Evolutionary conservation across 2,888 invertebrate species (phyloP).

Genomic region (Eretmocerus hayati): DNA sequence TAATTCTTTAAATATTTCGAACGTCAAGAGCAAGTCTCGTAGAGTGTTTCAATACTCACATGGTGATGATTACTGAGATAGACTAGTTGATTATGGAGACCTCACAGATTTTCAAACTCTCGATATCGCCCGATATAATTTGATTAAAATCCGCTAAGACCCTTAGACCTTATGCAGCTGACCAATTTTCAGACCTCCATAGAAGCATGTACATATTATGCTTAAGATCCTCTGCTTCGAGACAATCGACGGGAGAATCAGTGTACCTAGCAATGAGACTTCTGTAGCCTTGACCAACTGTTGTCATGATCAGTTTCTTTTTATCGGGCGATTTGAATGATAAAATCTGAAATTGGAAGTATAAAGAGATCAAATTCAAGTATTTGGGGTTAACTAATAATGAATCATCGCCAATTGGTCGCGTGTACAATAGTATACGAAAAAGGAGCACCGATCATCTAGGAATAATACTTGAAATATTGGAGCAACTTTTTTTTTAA

Average conservation of each 20-base stretch:
- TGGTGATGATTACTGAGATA: too few relatives aligned
- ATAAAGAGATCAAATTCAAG: background rate
- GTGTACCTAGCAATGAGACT: constrained; percentile 63
- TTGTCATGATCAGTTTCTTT: constrained; percentile 58
- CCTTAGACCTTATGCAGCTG: constrained; percentile 37
- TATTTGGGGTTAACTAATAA: background rate
- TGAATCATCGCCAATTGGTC: background rate
- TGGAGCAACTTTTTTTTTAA: too few relatives aligned
- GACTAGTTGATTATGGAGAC: too few relatives aligned
- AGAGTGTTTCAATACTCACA: too few relatives aligned
- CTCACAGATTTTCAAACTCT: too few relatives aligned
- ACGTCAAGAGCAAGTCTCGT: too few relatives aligned
- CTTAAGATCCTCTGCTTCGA: constrained; percentile 41
- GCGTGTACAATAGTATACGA: too few relatives aligned
- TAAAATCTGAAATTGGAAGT: constrained; percentile 31
- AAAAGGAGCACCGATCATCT: too few relatives aligned
- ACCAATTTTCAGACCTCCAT: constrained; percentile 70
- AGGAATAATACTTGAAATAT: too few relatives aligned
- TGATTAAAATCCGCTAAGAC: too few relatives aligned
- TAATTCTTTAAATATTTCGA: too few relatives aligned
- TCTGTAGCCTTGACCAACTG: constrained; percentile 78
- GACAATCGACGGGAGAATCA: constrained; percentile 48
- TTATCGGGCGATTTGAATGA: constrained; percentile 43
- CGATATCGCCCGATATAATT: too few relatives aligned
- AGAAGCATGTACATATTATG: constrained; percentile 61